Percentiles rank a stretch among this genome's conserved stretches.
Conservation (phyloP, 2,797 vertebrate genomes). For the Periophthalmus magnuspinnatus region DNA sequence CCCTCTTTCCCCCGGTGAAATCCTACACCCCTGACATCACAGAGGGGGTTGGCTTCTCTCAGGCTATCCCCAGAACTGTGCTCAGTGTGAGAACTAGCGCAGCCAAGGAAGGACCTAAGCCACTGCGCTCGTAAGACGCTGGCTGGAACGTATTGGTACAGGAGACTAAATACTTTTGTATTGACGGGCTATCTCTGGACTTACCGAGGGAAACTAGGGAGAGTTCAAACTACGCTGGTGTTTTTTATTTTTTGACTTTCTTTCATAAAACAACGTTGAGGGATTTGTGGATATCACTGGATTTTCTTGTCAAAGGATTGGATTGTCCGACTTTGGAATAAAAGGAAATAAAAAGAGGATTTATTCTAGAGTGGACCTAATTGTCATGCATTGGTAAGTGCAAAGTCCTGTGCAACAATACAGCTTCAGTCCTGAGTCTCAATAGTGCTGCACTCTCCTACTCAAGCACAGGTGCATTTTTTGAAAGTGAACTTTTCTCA, state of each 20-base stretch:
- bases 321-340: constrained; percentile 64
- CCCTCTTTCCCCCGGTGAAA: constrained; percentile 48
- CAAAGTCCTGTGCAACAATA: constrained; percentile 11
- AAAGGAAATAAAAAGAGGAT: constrained; percentile 50
- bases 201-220: constrained; percentile 53
- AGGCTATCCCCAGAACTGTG: constrained; percentile 49
- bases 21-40: constrained; percentile 78
- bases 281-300: constrained; percentile 68
- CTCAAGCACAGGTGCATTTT: constrained; percentile 50
- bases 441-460: constrained; percentile 2
- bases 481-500: constrained; percentile 15
- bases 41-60: constrained; percentile 67
- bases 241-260: constrained; percentile 55
- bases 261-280: constrained; percentile 48
- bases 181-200: constrained; percentile 59
- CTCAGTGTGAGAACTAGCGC: constrained; percentile 76
- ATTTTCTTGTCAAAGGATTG: constrained; percentile 61
- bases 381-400: constrained; percentile 73
- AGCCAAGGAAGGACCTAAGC: constrained; percentile 69
- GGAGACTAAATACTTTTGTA: constrained; percentile 45
- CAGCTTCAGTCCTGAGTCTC: constrained; percentile 12
- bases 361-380: constrained; percentile 53
- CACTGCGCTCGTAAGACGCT: constrained; percentile 58
- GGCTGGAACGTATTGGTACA: constrained; percentile 62
- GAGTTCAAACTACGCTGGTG: constrained; percentile 26